Percentiles rank a stretch among this genome's conserved stretches.
These are phyloP conservation scores for Agrypnus murinus DNA, from an alignment of 2,888 invertebrate species.

Conservation along the genomic window DNA sequence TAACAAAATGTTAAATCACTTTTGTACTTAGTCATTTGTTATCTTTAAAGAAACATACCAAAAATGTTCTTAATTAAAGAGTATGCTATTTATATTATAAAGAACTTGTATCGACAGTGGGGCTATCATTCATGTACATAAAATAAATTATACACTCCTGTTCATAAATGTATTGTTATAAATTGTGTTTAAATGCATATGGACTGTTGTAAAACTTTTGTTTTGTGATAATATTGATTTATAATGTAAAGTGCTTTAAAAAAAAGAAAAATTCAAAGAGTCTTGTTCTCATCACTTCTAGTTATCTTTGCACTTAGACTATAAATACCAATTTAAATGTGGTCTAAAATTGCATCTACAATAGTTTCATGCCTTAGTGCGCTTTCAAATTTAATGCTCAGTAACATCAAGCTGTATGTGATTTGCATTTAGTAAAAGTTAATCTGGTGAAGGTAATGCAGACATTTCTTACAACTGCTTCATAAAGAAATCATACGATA, in stretches of 20 bases:
- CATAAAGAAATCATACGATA: conserved; percentile 23
- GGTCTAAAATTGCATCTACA: conserved; percentile 44
- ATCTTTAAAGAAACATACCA: conserved; percentile 28
- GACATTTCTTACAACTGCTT: conserved; percentile 38
- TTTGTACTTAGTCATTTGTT: conserved; percentile 46
- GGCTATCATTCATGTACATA: conserved; percentile 59
- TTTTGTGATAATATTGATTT: conserved; percentile 58
- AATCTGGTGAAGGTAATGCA: conserved; percentile 36
- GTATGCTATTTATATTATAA: conserved; percentile 50
- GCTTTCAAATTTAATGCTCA: conserved; percentile 49
- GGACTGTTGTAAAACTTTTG: conserved; percentile 66
- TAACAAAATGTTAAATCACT: conserved; percentile 35
- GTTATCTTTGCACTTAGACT: conserved; percentile 50
- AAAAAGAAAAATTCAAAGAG: conserved; percentile 43
- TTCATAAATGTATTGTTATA: conserved; percentile 67
- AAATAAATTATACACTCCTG: conserved; percentile 67
- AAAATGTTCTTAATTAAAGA: conserved; percentile 32
- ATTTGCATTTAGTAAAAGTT: conserved; percentile 50
- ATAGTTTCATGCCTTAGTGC: conserved; percentile 44
- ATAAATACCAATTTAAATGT: conserved; percentile 47
- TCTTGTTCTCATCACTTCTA: conserved; percentile 51
- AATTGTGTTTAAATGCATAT: conserved; percentile 66
- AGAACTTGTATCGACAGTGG: conserved; percentile 46
- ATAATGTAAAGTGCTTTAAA: conserved; percentile 51
- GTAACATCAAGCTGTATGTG: conserved; percentile 52